Evolutionary conservation across 2,113 vertebrate species (phyloP), one percentile per base, ranked within the genome.

Genomic region (Cyprinodon brontotheroides): DNA sequence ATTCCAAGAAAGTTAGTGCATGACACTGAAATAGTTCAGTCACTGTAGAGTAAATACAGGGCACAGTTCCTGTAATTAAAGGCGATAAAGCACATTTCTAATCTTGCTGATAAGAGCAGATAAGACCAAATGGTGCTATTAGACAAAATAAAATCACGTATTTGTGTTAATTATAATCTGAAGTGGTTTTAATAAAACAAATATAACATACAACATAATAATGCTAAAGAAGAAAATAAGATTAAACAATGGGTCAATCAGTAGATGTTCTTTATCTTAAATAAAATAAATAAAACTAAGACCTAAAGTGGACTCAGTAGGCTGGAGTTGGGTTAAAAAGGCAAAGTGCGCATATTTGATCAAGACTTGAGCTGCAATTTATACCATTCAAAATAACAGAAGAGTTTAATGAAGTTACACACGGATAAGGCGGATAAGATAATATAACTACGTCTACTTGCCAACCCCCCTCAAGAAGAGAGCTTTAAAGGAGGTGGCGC

Each of bases 401-500:
- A 14, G 4, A 22, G 7, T 0, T 1, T 12, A 47, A 40, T 50
- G 15, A 4, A 11, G 13, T 53, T 14, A 20, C 14, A 50, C 29
- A 14, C 41, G 1, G 0, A n/a, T 8, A 3, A 59, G 5, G 13
- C 36, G 70, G 79, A 85, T 89, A 78, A 88, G 74, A 62, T 81
- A 79, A 65, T 38, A 29, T 29, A 29, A 29, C 29, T 29, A 7
- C 11, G 4, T 65, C 20, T 9, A 2, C 70, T 50, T 65, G 62
- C 20, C 61, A 68, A 14, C 22, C 66, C 45, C 60, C 9, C 17
- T 10, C 37, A 17, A 36, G 9, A 14, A 15, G 20, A 20, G 20
- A 4, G 36, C 22, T 76, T 72, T 74, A 87, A 79, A 84, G 68
- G 91, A 83, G 77, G 89, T 53, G 86, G 75, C 12, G 1, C 29